Conservation (phyloP, 2,113 vertebrate genomes). For the Gyps fulvus region DNA sequence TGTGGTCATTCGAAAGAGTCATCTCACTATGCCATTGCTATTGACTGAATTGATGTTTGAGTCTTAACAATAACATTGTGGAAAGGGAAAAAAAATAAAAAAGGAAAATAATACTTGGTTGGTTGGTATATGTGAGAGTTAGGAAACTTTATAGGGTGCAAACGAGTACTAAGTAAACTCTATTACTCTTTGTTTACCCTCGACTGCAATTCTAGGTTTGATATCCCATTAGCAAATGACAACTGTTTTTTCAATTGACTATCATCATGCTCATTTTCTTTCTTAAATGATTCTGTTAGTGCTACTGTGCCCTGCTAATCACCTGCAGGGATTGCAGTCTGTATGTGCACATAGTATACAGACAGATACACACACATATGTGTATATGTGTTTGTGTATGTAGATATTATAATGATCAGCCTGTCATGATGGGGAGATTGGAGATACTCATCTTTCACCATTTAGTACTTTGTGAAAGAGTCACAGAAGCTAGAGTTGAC, state of each 20-base stretch:
- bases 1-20: neutral
- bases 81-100: neutral
- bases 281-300: neutral
- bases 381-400: neutral
- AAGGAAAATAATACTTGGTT: neutral
- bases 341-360: neutral
- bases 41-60: neutral
- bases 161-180: neutral
- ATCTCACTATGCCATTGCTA: neutral
- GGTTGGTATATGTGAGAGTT: neutral
- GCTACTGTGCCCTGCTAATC: neutral
- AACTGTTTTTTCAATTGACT: neutral
- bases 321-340: neutral
- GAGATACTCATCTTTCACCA: neutral
- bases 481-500: neutral
- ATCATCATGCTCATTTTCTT: neutral
- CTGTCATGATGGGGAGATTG: neutral
- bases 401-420: neutral
- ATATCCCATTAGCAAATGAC: neutral
- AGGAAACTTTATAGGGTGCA: neutral
- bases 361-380: neutral
- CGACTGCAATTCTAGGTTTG: neutral
- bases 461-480: neutral
- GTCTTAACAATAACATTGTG: neutral
- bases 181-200: neutral